These are phyloP conservation scores for Pygoscelis adeliae DNA, from an alignment of 2,113 vertebrate genomes.

Conservation along the genomic window DNA sequence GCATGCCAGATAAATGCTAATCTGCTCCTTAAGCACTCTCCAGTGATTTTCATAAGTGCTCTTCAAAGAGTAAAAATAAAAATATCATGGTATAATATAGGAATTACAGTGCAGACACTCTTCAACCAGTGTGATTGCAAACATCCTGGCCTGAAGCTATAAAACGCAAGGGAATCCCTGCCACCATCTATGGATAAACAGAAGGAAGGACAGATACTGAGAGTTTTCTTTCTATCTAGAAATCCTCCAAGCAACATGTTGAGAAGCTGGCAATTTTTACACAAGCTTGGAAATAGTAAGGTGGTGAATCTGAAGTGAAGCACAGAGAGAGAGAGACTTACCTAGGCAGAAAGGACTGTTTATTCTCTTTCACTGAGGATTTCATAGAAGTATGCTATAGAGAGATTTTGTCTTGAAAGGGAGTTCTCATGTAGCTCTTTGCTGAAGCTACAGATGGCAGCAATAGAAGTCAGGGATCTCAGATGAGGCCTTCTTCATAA, in stretches of 20 bases:
- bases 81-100: neutral
- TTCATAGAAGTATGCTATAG: neutral
- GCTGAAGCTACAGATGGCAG: neutral
- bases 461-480: neutral
- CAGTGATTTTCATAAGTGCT: constrained; percentile 26
- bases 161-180: neutral
- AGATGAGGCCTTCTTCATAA: neutral
- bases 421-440: neutral
- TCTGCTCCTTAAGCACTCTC: constrained; percentile 31
- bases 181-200: neutral
- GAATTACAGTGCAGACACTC: neutral
- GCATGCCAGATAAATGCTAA: constrained; percentile 30
- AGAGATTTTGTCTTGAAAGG: neutral
- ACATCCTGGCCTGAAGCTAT: neutral
- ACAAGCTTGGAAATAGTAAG: neutral
- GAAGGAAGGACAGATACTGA: neutral
- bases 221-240: neutral
- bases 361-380: neutral
- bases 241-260: neutral
- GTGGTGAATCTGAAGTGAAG: neutral
- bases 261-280: neutral
- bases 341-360: neutral
- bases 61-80: constrained; percentile 31
- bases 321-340: neutral
- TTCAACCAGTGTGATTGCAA: neutral